These are phyloP conservation scores for Morpho deidamia DNA, from an alignment of 2,888 invertebrate species.

Conservation along the genomic window DNA sequence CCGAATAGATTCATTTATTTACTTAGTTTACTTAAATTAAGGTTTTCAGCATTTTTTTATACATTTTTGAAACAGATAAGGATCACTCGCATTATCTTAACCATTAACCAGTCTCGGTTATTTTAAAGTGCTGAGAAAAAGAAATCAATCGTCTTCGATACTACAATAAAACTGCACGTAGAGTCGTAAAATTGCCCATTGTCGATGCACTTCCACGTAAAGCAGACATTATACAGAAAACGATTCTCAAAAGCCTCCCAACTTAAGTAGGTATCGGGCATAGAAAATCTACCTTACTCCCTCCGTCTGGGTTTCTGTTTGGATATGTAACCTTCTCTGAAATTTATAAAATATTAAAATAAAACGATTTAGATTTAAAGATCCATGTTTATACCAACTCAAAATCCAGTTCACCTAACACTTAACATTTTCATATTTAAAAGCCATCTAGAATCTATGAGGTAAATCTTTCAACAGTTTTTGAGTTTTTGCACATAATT, in stretches of 20 bases:
- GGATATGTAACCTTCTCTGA: constrained; percentile 12
- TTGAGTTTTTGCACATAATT: too few relatives aligned
- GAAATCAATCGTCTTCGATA: constrained; percentile 4
- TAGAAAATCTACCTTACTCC: constrained; percentile 21
- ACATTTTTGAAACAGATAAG: too few relatives aligned
- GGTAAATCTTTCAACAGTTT: too few relatives aligned
- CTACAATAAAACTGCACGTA: constrained; percentile 22
- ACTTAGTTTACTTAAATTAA: too few relatives aligned
- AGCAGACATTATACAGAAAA: constrained; percentile 60
- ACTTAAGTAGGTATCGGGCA: constrained; percentile 42
- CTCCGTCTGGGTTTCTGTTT: constrained; percentile 14
- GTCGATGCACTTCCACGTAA: constrained; percentile 52
- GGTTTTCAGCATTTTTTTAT: too few relatives aligned
- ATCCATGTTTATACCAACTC: too few relatives aligned
- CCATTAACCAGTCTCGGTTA: neutral
- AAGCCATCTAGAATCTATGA: too few relatives aligned
- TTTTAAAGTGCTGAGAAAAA: constrained; percentile 1
- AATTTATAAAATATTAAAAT: too few relatives aligned
- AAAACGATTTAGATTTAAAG: too few relatives aligned
- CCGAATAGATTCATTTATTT: too few relatives aligned
- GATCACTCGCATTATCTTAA: neutral
- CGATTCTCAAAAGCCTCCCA: constrained; percentile 56
- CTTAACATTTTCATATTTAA: too few relatives aligned
- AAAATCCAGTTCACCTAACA: too few relatives aligned
- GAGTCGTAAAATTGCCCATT: constrained; percentile 57